Evolutionary conservation across 1,140 invertebrate species (phyloP).

Genomic region (Papilio polytes): DNA sequence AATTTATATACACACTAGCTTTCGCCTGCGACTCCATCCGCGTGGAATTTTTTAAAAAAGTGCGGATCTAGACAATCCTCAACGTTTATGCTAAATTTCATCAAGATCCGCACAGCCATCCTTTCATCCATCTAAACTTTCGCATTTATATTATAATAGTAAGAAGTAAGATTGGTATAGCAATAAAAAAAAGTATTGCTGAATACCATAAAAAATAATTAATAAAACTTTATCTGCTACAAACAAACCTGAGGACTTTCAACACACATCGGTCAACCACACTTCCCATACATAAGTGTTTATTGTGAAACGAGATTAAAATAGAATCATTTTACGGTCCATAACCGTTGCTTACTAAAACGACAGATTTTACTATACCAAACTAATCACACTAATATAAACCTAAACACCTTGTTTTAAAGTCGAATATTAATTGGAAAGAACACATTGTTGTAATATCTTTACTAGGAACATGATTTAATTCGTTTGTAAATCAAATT

Average conservation of each 20-base stretch:
- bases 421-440: background rate
- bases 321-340: conserved; percentile 45
- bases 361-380: conserved; percentile 30
- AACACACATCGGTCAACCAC: background rate
- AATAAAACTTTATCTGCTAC: background rate
- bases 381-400: background rate
- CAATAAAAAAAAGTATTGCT: too few relatives aligned
- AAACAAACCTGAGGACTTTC: background rate
- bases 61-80: too few relatives aligned
- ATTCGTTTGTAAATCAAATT: background rate
- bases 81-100: too few relatives aligned
- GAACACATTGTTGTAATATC: background rate
- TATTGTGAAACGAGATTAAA: conserved; percentile 27
- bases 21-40: too few relatives aligned
- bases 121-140: too few relatives aligned
- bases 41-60: too few relatives aligned
- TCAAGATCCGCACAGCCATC: too few relatives aligned
- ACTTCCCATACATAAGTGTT: background rate
- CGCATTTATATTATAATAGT: too few relatives aligned
- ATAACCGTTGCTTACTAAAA: conserved; percentile 44
- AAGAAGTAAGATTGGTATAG: too few relatives aligned
- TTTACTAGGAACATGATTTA: conserved; percentile 1
- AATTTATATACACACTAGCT: too few relatives aligned
- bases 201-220: too few relatives aligned
- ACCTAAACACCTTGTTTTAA: background rate